Evolutionary conservation across 2,888 invertebrate species (phyloP), one percentile per base, ranked within the genome.

Genomic region (Parnassius apollo): DNA sequence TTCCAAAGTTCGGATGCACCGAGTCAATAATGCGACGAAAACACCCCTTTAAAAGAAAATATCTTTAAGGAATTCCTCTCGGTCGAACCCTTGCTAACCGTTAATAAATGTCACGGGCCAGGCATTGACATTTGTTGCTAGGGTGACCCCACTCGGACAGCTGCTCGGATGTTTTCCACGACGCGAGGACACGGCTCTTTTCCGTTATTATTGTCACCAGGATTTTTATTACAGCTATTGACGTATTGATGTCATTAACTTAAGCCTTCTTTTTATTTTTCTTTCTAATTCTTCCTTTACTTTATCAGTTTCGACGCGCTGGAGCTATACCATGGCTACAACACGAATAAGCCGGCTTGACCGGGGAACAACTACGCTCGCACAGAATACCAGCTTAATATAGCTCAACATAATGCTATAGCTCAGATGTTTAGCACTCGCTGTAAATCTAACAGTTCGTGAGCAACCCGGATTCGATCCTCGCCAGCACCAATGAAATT

Each of bases 61-160:
- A 77, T 74, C 77, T 75, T 75, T 76, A 70, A 78, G 78, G 84
- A 85, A 88, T 85, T 82, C 80, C 75, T 81, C 68, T 72, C 59
- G 45, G 59, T 57, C 71, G 75, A 84, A 86, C 85, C 88, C 88
- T 85, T 85, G 78, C 70, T 66, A 73, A 71, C 77, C 82, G 86
- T 88, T 89, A 88, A 88, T 91, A 91, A 91, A 89, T 87, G 88
- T 89, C 88, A 87, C 69, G 57, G 61, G 67, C 64, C 61, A 60
- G 54, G 55, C 57, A 55, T 65, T 65, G 67, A 65, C 67, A 65
- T 64, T 65, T 65, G 64, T 56, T 50, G 61, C 61, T 57, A 57
- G 66, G 64, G 66, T 66, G 61, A 57, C 65, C 63, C 59, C 49
- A n/a, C 60, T 55, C 49, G 69, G 71, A 70, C 76, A 73, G 71